Percentiles rank a stretch among this genome's conserved stretches.
Conservation (phyloP, 2,797 vertebrate species). For the Smutsia gigantea region DNA sequence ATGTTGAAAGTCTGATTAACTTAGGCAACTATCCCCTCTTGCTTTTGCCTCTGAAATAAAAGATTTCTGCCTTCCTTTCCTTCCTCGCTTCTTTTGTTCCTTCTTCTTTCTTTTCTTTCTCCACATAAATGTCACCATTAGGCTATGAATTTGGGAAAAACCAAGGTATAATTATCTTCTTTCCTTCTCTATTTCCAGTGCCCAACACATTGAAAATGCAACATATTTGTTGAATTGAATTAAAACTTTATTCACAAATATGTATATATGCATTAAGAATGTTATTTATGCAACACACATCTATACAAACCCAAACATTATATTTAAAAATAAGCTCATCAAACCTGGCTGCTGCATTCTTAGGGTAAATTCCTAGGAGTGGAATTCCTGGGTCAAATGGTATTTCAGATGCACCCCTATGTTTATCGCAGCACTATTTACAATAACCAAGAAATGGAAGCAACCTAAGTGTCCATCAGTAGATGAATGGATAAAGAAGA, state of each 20-base stretch:
- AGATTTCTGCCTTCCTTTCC: neutral
- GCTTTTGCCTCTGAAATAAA: neutral
- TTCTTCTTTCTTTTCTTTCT: neutral
- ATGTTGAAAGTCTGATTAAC: neutral
- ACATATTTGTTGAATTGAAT: neutral
- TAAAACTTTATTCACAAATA: neutral
- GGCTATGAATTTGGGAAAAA: neutral
- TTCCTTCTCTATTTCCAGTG: neutral
- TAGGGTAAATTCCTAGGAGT: too few species aligned
- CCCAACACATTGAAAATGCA: neutral
- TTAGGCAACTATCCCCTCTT: neutral
- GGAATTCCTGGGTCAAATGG: too few species aligned
- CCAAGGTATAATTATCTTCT: neutral
- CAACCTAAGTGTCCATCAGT: too few species aligned
- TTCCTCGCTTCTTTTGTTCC: neutral
- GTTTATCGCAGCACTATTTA: too few species aligned
- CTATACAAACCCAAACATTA: neutral
- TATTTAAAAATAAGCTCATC: slow-evolving; percentile 33
- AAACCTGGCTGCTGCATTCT: too few species aligned
- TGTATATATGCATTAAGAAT: neutral
- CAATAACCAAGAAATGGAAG: too few species aligned
- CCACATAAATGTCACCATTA: neutral
- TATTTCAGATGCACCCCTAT: too few species aligned
- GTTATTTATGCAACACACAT: neutral
- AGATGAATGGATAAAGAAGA: too few species aligned